Conservation (phyloP, 1,140 invertebrate species). For the Calycopis cecrops region DNA sequence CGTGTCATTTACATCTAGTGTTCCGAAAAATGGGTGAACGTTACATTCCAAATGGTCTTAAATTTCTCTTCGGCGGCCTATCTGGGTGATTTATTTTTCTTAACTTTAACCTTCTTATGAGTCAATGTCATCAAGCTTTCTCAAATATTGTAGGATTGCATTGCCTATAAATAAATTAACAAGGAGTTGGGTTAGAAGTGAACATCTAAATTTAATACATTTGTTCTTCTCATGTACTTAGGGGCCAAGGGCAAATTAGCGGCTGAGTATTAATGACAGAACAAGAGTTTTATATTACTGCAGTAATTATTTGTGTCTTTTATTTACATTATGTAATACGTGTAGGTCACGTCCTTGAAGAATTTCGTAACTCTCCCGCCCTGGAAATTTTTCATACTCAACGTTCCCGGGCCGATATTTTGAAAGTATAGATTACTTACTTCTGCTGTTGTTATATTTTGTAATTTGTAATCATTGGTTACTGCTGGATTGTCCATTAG, state of each 20-base stretch:
- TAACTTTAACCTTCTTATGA: slow-evolving; percentile 38
- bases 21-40: slow-evolving; percentile 49
- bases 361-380: background rate
- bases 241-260: slow-evolving; percentile 1
- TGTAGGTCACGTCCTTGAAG: slow-evolving; percentile 5
- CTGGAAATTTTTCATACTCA: background rate
- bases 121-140: slow-evolving; percentile 32
- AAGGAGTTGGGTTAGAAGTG: too few relatives aligned
- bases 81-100: slow-evolving; percentile 78
- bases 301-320: background rate
- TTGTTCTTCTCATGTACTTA: slow-evolving; percentile 4
- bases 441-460: too few relatives aligned
- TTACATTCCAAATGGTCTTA: slow-evolving; percentile 77
- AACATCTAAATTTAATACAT: background rate
- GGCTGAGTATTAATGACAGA: background rate
- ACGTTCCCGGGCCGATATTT: background rate
- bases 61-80: slow-evolving; percentile 79
- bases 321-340: background rate
- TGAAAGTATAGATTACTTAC: too few relatives aligned
- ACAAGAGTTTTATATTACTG: background rate
- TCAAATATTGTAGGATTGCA: too few relatives aligned
- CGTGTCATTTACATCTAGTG: too few relatives aligned
- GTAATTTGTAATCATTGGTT: too few relatives aligned
- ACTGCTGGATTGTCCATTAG: too few relatives aligned
- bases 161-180: too few relatives aligned